Conservation (phyloP, 2,797 vertebrate species). For the Molossus alvarezi region DNA sequence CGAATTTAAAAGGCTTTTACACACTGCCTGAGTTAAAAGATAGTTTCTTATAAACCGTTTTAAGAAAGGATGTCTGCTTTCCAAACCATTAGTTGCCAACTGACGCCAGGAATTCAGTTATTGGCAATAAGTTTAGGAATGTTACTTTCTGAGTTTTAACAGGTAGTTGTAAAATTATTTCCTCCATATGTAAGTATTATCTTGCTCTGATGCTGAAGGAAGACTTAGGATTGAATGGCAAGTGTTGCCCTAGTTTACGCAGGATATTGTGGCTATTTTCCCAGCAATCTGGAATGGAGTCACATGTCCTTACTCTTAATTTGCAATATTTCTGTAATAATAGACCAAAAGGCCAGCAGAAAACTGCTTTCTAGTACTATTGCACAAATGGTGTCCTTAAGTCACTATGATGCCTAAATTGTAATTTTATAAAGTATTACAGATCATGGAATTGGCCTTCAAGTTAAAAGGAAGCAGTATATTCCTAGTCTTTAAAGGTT, state of each 20-base stretch:
- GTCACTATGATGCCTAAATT: neutral
- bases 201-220: constrained; percentile 39
- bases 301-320: neutral
- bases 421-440: neutral
- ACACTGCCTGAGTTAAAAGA: neutral
- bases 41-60: constrained; percentile 26
- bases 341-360: neutral
- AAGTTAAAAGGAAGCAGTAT: constrained; percentile 22
- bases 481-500: constrained; percentile 8
- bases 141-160: constrained; percentile 64
- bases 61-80: constrained; percentile 49
- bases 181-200: neutral
- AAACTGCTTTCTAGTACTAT: neutral
- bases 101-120: constrained; percentile 38
- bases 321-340: constrained; percentile 34
- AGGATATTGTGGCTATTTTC: neutral
- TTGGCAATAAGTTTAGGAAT: constrained; percentile 35
- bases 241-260: neutral
- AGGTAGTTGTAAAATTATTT: constrained; percentile 44
- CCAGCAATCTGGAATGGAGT: neutral
- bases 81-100: constrained; percentile 10
- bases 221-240: neutral
- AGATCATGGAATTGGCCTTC: neutral
- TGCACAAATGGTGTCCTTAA: constrained; percentile 25
- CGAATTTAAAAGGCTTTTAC: constrained; percentile 35